Evolutionary conservation across 2,888 invertebrate species (phyloP).

Genomic region (Flexamia atlantica): DNA sequence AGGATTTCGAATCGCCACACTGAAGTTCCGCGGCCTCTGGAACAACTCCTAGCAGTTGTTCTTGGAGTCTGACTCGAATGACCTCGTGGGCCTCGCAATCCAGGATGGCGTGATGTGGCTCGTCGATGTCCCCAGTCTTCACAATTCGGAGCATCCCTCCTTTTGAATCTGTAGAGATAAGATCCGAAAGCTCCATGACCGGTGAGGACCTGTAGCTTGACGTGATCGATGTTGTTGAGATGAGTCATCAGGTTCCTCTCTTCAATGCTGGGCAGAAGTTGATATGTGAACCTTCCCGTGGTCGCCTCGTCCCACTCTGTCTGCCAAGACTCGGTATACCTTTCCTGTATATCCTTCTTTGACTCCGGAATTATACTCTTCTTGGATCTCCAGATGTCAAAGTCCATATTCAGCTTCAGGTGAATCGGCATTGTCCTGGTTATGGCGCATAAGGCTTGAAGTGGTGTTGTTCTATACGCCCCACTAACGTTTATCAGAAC

Average conservation of each 20-base stretch:
- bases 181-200: conserved; percentile 2
- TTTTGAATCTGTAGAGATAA: not conserved
- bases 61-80: too few species aligned
- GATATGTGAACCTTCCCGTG: not conserved
- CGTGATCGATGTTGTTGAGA: not conserved
- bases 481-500: not conserved
- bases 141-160: not conserved
- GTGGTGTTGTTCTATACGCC: not conserved
- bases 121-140: not conserved
- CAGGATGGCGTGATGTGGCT: not conserved
- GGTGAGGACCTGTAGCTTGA: not conserved
- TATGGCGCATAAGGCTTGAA: conserved; percentile 8
- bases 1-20: too few species aligned
- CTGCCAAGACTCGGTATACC: not conserved
- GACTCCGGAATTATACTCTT: not conserved
- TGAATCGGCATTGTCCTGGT: conserved; percentile 5
- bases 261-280: not conserved
- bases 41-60: too few species aligned
- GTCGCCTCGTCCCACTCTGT: not conserved
- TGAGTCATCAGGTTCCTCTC: not conserved
- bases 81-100: too few species aligned
- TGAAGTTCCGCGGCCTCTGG: too few species aligned
- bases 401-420: not conserved
- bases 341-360: not conserved
- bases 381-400: not conserved